Base-by-base conservation (phyloP, 2,113 vertebrate species). In the Nyctereutes procyonoides region DNA sequence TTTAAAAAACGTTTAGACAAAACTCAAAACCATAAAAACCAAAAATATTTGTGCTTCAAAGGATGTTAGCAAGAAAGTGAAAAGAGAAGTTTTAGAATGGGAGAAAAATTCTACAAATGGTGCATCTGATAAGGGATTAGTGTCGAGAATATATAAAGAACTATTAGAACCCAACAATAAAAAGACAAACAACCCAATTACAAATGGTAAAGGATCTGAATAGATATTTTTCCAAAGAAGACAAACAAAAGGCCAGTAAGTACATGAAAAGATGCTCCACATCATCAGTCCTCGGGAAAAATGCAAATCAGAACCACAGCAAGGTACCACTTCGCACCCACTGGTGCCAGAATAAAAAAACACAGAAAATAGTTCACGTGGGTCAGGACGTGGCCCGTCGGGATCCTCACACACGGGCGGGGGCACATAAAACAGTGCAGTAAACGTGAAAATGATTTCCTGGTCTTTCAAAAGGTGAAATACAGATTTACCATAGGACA, bases 331-430 rank as follows among this genome's bases (percentile, higher is more conserved):
- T 4, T n/a, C 1, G 15, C 11, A 28, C n/a, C 56, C 48, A 5
- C 22, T 0, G 17, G 43, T 12, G 48, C 28, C 5, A 11, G 53
- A 16, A 32, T 48, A 19, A 22, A 20, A 20, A 48, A 28, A 43
- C 82, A 51, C 55, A 63, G 60, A 48, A 38, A 48, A n/a, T 0
- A 15, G 15, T 12, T 1, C 13, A 5, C 16, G 51, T 8, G 14
- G 12, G 69, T 24, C 67, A 22, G 51, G 35, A 77, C 0, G 1
- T 1, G 22, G 65, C 28, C 58, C 17, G 17, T 0, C 0, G 5
- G 79, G 24, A 8, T 22, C 32, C 35, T 48, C 16, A 0, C 6
- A 6, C 58, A 28, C 3, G 8, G 24, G 80, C 1, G 3, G 79
- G 38, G 43, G 32, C 6, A 11, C 2, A 14, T 1, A 8, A 63